Conservation (phyloP, 2,888 invertebrate species). For the Drosophila borealis region DNA sequence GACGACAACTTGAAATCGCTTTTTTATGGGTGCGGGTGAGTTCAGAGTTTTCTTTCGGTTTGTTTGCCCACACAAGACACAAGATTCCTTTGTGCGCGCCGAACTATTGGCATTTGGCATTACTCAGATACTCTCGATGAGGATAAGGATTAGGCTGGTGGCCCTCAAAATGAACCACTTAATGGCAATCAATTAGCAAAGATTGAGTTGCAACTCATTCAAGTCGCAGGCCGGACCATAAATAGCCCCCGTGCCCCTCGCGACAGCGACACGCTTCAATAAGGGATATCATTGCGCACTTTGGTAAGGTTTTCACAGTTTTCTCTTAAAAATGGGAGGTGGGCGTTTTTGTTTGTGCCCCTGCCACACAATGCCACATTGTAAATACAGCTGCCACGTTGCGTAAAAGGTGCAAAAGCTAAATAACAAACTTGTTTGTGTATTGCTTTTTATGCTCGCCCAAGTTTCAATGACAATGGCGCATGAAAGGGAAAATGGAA, state of each 20-base stretch:
- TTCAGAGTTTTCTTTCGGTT: slow-evolving; percentile 34
- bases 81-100: slow-evolving; percentile 34
- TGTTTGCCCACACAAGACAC: slow-evolving; percentile 38
- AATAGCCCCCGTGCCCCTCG: slow-evolving; percentile 12
- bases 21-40: slow-evolving; percentile 41
- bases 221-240: slow-evolving; percentile 31
- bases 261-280: slow-evolving; percentile 15
- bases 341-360: slow-evolving; percentile 33
- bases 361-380: slow-evolving; percentile 50
- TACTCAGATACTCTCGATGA: slow-evolving; percentile 24
- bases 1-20: slow-evolving; percentile 47
- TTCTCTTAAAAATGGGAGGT: slow-evolving; percentile 18
- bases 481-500: slow-evolving; percentile 55
- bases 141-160: slow-evolving; percentile 9
- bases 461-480: slow-evolving; percentile 76
- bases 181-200: slow-evolving; percentile 76
- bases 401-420: slow-evolving; percentile 71
- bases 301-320: slow-evolving; percentile 13
- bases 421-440: slow-evolving; percentile 78
- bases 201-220: slow-evolving; percentile 54
- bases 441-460: slow-evolving; percentile 56
- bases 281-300: slow-evolving; percentile 41
- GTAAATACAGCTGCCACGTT: slow-evolving; percentile 52
- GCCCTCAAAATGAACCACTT: slow-evolving; percentile 56
- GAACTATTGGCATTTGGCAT: slow-evolving; percentile 59